Base-by-base conservation (phyloP, 92 coral and sea anemone genomes). In the Siderastrea siderea region DNA sequence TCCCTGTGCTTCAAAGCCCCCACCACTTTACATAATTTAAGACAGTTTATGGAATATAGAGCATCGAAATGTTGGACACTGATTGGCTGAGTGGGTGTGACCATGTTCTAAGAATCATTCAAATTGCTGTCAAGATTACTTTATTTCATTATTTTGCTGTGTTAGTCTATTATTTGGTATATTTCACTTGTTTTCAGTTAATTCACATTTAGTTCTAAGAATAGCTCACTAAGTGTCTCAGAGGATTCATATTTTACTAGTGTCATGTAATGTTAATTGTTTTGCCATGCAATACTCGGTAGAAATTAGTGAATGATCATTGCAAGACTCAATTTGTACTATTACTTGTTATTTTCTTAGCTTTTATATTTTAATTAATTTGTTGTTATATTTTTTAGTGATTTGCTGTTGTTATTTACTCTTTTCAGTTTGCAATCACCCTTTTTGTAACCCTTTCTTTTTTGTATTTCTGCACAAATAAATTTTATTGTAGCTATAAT, bases 351-450 rank as follows among this genome's bases (percentile, higher is more conserved):
- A 46, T 75, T 75, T 75, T 38, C 38, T 26, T 26, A 26, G 38
- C 38, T 26, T 0, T 26, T 0, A 43, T 75, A 43, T 74, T 55
- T 17, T 74, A 53, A 54, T 74, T 51, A 77, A 61, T 77, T 54
- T 2, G 19, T 77, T 59, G 70, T n/a, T n/a, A n/a, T n/a, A n/a
- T n/a, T 26, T 26, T 26, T 77, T 77, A 44, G 71, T 59, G 70
- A 77, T 77, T 77, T 77, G 82, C 55, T 59, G 60, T 77, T 77
- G 70, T 77, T 45, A 77, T 77, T 77, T 77, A 77, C 60, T 63
- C 44, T 44, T 71, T 71, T 71, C 44, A 46, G 57, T 51, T 71
- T 46, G 53, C 75, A 71, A 71, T 44, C 75, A 46, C 64, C 79
- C 62, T 75, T 75, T 75, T 75, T 26, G 38, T 26, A 26, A 26